phyloP scores from a whole-genome alignment of 1,140 invertebrate species.

The Ips nitidus region DNA sequence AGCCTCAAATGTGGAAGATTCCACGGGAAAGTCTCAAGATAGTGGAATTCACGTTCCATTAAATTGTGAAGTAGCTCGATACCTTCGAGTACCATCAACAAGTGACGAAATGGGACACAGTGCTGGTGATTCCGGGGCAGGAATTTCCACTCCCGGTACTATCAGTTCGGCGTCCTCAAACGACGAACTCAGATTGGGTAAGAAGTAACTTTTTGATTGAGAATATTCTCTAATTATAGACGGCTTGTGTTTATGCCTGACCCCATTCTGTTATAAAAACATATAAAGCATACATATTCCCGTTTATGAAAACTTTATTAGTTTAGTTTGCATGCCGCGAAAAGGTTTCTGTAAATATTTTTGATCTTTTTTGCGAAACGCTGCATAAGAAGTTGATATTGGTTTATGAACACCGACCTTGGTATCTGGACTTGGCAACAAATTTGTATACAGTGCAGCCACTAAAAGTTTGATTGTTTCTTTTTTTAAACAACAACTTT shows the following conservation, averaged over 20 bases:
- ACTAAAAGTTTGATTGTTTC: too few species aligned
- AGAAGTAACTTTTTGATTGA: slow-evolving; percentile 4
- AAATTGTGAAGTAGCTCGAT: slow-evolving; percentile 51
- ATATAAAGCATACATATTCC: slow-evolving; percentile 9
- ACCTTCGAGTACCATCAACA: slow-evolving; percentile 56
- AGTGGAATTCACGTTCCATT: slow-evolving; percentile 50
- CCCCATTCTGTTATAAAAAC: slow-evolving; percentile 17
- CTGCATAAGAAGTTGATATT: slow-evolving; percentile 14
- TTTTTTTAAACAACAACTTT: too few species aligned
- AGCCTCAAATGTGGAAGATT: slow-evolving; percentile 16
- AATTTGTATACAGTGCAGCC: too few species aligned
- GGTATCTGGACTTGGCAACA: too few species aligned
- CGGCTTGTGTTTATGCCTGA: slow-evolving; percentile 6
- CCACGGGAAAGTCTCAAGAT: slow-evolving; percentile 52
- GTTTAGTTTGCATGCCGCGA: slow-evolving; percentile 18
- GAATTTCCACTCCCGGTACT: slow-evolving; percentile 52
- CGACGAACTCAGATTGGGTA: slow-evolving; percentile 54
- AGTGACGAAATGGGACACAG: slow-evolving; percentile 50
- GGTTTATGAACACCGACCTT: not conserved
- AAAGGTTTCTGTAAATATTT: slow-evolving; percentile 24
- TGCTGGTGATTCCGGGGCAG: slow-evolving; percentile 56
- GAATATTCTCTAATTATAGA: slow-evolving; percentile 15
- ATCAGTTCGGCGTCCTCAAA: slow-evolving; percentile 57
- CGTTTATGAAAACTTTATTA: slow-evolving; percentile 5
- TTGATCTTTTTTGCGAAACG: slow-evolving; percentile 10